Base-by-base conservation (phyloP, 2,797 vertebrate genomes). In the Crax fasciolata region DNA sequence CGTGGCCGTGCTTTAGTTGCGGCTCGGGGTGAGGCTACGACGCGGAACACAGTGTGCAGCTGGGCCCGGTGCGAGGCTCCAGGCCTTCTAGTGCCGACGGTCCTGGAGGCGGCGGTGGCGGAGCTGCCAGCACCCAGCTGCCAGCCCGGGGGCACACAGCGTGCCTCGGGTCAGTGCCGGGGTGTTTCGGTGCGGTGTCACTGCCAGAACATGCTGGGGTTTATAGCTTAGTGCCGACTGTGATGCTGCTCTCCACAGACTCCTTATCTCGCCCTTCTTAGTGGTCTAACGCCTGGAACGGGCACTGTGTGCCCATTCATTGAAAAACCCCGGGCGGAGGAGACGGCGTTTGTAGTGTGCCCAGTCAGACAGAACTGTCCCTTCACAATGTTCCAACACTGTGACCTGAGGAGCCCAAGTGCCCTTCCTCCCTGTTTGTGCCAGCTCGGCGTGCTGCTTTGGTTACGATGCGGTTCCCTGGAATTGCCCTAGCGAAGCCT, bases 401-500 rank as follows among this genome's bases (percentile, higher is more conserved):
- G 43, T 30, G 62, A n/a, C 13, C 23, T 27, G 16, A 63, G 43
- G 51, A 93, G 51, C 1, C 0, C 8, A 28, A 93, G 46, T 65
- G 28, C 27, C 5, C 0, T 71, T 52, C 82, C 46, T 24, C 13
- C 57, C 23, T 73, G 30, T 81, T 44, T 41, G 81, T 87, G 88
- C 49, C 92, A 90, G 75, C 58, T 63, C n/a, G 58, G n/a, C 39
- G 32, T 79, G 52, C 68, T 94, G 84, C 78, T 38, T 43, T 78
- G 87, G 49, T 32, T 55, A 30, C 66, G 39, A 48, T 75, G 84
- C 18, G 83, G 75, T 74, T 96, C 96, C 93, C 95, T 91, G 89
- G 23, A 81, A 88, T 75, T 93, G 79, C 93, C 8, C 27, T 8
- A 68, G 39, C 39, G 25, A 41, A 41, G 13, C 28, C 66, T 54